Percentiles rank a stretch among this genome's conserved stretches.
These are phyloP conservation scores for Melanerpes aurifrons DNA, from an alignment of 2,113 vertebrate species.

Conservation along the genomic window DNA sequence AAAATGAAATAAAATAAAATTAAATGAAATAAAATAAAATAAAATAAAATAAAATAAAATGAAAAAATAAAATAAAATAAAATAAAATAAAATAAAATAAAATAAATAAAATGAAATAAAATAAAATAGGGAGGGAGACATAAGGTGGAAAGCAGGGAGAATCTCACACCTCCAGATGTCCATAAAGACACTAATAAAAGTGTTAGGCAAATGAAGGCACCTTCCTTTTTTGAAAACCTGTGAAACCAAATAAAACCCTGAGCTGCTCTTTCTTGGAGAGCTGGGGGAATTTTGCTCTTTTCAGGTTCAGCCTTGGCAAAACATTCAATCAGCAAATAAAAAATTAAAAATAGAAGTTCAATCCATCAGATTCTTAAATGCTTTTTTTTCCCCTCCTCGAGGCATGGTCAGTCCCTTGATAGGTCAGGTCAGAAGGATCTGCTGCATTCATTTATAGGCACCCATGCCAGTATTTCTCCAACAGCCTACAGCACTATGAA, in stretches of 20 bases:
- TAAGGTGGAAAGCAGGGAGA: not conserved
- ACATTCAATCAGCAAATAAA: not conserved
- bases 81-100: no score
- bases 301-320: not conserved
- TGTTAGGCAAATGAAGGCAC: not conserved
- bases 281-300: not conserved
- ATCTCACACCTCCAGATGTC: constrained; percentile 18
- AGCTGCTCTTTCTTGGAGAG: not conserved
- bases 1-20: no score
- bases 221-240: not conserved
- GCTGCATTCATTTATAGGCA: not conserved
- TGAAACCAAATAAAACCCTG: not conserved
- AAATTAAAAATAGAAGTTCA: not conserved
- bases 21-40: no score
- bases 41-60: no score
- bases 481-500: not conserved
- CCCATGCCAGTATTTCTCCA: not conserved
- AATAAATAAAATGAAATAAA: not conserved
- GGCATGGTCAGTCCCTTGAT: not conserved
- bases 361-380: not conserved
- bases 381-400: not conserved
- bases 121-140: not conserved
- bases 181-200: constrained; percentile 20
- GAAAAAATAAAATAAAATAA: no score
- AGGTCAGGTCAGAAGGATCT: not conserved